Percentiles rank a stretch among this genome's conserved stretches.
Conservation (phyloP, 2,888 invertebrate species). For the Galeruca laticollis region DNA sequence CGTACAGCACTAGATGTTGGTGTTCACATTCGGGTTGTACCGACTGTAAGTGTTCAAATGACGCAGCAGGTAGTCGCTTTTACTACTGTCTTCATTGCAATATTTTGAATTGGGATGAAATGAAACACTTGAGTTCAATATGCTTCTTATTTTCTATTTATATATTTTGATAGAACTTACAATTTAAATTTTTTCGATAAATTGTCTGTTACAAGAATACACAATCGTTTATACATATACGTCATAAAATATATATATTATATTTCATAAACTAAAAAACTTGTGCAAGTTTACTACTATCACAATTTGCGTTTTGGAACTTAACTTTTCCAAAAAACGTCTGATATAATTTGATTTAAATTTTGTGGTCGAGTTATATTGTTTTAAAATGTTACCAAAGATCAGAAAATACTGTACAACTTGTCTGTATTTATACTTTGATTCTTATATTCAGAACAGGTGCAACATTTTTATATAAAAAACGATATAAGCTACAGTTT, state of each 20-base stretch:
- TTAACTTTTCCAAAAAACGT: conserved; percentile 49
- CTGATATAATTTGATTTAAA: conserved; percentile 22
- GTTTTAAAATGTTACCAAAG: conserved; percentile 1
- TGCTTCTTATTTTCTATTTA: conserved; percentile 41
- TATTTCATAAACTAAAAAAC: conserved; percentile 60
- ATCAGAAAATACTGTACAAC: background rate
- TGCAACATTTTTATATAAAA: too few relatives aligned
- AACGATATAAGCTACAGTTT: too few relatives aligned
- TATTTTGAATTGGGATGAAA: background rate
- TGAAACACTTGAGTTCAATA: conserved; percentile 28
- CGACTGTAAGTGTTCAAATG: too few relatives aligned
- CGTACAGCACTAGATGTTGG: too few relatives aligned
- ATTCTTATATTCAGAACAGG: too few relatives aligned
- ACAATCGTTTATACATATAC: conserved; percentile 60
- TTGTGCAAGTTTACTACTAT: conserved; percentile 63
- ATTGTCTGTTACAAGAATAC: conserved; percentile 59
- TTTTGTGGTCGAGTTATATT: conserved; percentile 7
- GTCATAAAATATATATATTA: conserved; percentile 63
- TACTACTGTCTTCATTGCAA: background rate
- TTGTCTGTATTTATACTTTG: background rate
- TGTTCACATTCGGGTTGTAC: too few relatives aligned
- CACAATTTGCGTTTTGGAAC: conserved; percentile 64
- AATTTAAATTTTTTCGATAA: conserved; percentile 40
- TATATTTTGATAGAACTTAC: conserved; percentile 47
- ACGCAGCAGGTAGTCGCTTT: too few relatives aligned